phyloP scores from a whole-genome alignment of 2,888 invertebrate species.

The Poecilus cupreus region DNA sequence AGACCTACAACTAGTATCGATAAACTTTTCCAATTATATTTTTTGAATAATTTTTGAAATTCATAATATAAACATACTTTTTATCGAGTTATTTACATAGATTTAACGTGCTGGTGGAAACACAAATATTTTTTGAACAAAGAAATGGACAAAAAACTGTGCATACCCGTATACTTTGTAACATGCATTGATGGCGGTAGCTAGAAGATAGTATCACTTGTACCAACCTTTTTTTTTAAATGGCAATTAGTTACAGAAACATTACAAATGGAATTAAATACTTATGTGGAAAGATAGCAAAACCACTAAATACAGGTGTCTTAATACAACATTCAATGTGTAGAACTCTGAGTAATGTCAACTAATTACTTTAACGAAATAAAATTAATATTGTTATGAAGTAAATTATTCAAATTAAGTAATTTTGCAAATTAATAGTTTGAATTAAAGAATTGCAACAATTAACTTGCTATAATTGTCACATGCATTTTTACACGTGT shows the following conservation, averaged over 20 bases:
- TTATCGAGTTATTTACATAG: too few species aligned
- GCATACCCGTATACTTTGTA: not conserved
- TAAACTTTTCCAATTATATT: too few species aligned
- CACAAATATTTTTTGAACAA: too few species aligned
- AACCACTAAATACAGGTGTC: slow-evolving; percentile 42
- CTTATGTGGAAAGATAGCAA: slow-evolving; percentile 21
- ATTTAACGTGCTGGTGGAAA: too few species aligned
- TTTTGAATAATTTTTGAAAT: too few species aligned
- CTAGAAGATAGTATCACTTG: not conserved
- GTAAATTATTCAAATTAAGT: slow-evolving; percentile 35
- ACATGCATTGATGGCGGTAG: not conserved
- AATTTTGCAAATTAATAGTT: slow-evolving; percentile 26
- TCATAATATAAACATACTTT: too few species aligned
- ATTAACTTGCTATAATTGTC: slow-evolving; percentile 2
- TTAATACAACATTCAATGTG: slow-evolving; percentile 14
- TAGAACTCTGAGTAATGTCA: not conserved
- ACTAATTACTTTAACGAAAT: slow-evolving; percentile 38
- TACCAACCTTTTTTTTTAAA: slow-evolving; percentile 9
- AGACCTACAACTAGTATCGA: too few species aligned
- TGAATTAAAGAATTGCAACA: slow-evolving; percentile 3
- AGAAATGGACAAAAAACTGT: not conserved
- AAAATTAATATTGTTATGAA: slow-evolving; percentile 17
- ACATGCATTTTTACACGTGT: not conserved
- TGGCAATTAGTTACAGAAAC: slow-evolving; percentile 24
- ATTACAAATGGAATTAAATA: slow-evolving; percentile 26